phyloP scores from a whole-genome alignment of 1,140 invertebrate genomes.

The Apis mellifera region DNA sequence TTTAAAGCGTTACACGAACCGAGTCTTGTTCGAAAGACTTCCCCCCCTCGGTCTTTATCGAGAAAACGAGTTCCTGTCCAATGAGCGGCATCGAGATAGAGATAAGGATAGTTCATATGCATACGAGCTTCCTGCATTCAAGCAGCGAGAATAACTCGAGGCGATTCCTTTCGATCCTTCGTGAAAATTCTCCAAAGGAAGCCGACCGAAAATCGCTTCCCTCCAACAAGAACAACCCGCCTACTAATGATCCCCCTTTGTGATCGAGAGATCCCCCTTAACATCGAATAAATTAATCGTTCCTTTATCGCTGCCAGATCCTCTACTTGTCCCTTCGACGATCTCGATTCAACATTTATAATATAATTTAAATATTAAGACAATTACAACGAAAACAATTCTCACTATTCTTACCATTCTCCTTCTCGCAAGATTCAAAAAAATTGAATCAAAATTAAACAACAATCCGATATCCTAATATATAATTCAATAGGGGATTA shows the following conservation, averaged over 20 bases:
- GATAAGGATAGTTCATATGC: conserved; percentile 57
- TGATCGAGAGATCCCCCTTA: neutral
- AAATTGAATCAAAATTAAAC: too few species aligned
- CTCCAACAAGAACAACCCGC: neutral
- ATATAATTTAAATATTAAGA: too few species aligned
- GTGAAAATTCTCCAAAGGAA: conserved; percentile 11
- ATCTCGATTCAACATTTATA: neutral
- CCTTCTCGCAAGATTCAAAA: too few species aligned
- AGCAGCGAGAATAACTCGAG: neutral
- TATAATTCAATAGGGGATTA: too few species aligned
- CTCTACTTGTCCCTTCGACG: neutral
- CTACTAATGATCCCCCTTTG: neutral
- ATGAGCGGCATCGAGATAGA: conserved; percentile 32
- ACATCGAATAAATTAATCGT: conserved; percentile 23
- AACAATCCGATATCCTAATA: too few species aligned
- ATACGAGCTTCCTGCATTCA: conserved; percentile 23
- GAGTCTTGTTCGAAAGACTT: neutral
- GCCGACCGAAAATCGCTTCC: neutral
- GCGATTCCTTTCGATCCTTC: neutral
- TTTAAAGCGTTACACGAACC: conserved; percentile 46
- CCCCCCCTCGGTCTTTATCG: conserved; percentile 29
- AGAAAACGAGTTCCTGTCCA: conserved; percentile 35
- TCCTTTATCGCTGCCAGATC: neutral
- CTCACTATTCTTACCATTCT: too few species aligned
- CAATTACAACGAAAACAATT: too few species aligned